Base-by-base conservation (phyloP, 2,888 invertebrate genomes). In the Hybos culiciformis region DNA sequence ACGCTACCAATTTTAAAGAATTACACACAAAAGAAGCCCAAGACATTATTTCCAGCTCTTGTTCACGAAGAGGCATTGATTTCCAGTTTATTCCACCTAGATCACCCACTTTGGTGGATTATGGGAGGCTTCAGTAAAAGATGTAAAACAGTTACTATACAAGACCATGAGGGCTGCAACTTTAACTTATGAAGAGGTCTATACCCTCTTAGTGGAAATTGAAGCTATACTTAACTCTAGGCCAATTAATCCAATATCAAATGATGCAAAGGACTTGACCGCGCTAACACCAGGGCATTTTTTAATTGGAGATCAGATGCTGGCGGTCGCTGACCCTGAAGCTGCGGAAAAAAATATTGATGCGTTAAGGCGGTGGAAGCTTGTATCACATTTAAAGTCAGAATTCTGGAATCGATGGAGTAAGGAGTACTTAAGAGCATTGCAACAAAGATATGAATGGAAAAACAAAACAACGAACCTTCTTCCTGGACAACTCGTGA, bases 161-260 rank as follows among this genome's bases (percentile, higher is more conserved):
- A 41, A 51, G 18, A 43, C 51, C 4, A 36, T 55, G 7, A 53
- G 53, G 7, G 41, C 46, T 11, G 9, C 38, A 12, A 42, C 37
- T 15, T 39, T 56, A 7, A 53, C 51, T 1, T 52, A 46, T 33
- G 51, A 55, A 43, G 53, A 59, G 39, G 44, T 55, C 21, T 21
- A 42, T 18, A 57, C 54, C 4, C 14, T 53, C 1, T 9, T 50
- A 2, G 38, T 42, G n/a, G 51, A 53, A 42, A 31, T 31, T n/a
- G 48, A 54, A 17, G 52, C 52, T 1, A 42, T 49, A n/a, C 32
- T 55, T 2, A 55, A 56, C 41, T 54, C 51, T 9, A 39, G 53
- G 18, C 54, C 55, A 3, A 18, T 57, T 3, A 45, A 38, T 34
- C 46, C 41, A 5, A 44, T 47, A 5, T 40, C 40, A 17, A 32